Evolutionary conservation across 2,888 invertebrate genomes (phyloP).

Genomic region (Aphodius granarius): DNA sequence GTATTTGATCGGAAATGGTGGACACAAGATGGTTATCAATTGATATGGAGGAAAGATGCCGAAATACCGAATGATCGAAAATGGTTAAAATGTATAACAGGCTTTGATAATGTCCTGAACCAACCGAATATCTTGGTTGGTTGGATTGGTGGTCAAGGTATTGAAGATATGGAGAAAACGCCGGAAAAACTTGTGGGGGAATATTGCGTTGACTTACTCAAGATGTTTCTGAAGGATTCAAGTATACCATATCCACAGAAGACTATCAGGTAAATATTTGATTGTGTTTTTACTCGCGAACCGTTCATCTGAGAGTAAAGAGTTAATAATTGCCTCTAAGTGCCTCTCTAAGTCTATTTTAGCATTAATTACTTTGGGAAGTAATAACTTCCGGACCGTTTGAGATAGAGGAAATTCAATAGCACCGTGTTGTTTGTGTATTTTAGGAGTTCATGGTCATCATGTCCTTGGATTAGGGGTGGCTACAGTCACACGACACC

Average conservation of each 20-base stretch:
- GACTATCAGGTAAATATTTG: conserved; percentile 51
- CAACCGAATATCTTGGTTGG: conserved; percentile 60
- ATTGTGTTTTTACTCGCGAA: not conserved
- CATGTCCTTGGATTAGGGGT: conserved; percentile 60
- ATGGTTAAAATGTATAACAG: conserved; percentile 65
- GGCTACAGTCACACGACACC: conserved; percentile 62
- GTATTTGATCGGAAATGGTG: conserved; percentile 67
- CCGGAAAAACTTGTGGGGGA: conserved; percentile 55
- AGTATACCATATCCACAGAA: conserved; percentile 56
- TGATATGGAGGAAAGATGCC: conserved; percentile 55
- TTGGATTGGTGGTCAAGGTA: conserved; percentile 68
- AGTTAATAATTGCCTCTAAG: too few relatives aligned
- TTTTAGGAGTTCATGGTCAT: conserved; percentile 59
- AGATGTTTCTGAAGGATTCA: conserved; percentile 54
- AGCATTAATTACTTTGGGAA: conserved; percentile 11
- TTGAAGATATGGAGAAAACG: conserved; percentile 59
- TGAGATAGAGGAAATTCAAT: too few relatives aligned
- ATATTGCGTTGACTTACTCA: conserved; percentile 58
- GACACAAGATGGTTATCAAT: conserved; percentile 61
- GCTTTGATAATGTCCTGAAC: conserved; percentile 64
- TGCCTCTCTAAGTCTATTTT: too few relatives aligned
- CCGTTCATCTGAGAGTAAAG: too few relatives aligned
- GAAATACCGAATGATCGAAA: conserved; percentile 38
- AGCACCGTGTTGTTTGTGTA: conserved; percentile 36
- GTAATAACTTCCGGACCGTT: too few relatives aligned